Evolutionary conservation across 2,113 vertebrate genomes (phyloP).

Genomic region (Bathybates hornii): DNA sequence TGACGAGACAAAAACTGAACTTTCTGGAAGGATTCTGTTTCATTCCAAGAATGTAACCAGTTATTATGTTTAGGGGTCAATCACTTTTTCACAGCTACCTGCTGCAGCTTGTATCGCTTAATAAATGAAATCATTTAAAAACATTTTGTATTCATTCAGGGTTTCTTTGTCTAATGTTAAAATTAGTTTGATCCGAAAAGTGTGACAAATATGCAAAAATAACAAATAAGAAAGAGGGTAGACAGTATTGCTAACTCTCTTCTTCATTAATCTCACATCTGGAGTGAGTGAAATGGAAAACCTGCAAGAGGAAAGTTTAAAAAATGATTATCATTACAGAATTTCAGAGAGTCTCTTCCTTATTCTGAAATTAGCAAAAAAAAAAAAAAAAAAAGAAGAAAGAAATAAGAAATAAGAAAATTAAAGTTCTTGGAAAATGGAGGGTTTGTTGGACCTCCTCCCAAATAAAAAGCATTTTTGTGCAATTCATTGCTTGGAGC

Average conservation of each 20-base stretch:
- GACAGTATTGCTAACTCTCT: background rate
- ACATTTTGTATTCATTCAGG: background rate
- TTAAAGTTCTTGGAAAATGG: background rate
- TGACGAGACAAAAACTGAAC: background rate
- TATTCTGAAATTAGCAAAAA: background rate
- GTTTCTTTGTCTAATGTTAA: background rate
- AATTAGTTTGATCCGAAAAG: background rate
- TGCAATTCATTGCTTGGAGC: background rate
- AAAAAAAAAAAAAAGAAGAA: rapidly evolving
- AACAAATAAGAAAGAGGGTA: background rate
- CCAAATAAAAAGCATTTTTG: background rate
- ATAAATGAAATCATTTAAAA: background rate
- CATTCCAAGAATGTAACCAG: background rate
- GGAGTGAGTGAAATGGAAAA: background rate
- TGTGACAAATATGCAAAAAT: background rate
- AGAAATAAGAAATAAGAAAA: background rate
- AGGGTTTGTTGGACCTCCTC: background rate
- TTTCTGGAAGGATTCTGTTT: background rate
- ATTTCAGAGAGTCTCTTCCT: background rate
- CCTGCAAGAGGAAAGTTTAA: background rate
- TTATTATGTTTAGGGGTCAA: background rate
- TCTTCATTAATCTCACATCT: background rate
- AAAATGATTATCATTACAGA: background rate
- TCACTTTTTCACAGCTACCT: background rate
- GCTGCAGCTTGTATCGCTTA: background rate